phyloP scores from a whole-genome alignment of 1,140 invertebrate genomes.

The Callitettix versicolor region DNA sequence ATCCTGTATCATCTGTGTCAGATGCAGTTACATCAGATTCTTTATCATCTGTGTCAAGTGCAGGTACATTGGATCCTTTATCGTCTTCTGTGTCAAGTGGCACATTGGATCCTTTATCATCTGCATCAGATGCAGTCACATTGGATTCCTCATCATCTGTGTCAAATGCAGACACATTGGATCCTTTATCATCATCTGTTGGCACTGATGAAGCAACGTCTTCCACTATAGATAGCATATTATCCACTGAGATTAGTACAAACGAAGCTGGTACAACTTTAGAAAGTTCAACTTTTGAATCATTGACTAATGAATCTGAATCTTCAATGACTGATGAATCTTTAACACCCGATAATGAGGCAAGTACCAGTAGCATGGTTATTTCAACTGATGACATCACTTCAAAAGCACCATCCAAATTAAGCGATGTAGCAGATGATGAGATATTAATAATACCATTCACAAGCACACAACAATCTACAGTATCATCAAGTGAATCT shows the following conservation, averaged over 20 bases:
- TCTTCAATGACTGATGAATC: not conserved
- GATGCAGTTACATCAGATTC: not conserved
- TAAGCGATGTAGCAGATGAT: not conserved
- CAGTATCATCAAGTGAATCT: conserved; percentile 17
- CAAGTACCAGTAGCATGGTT: not conserved
- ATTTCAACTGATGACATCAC: not conserved
- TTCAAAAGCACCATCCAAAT: not conserved
- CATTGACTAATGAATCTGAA: not conserved
- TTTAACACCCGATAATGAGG: not conserved
- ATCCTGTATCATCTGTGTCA: not conserved
- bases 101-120: not conserved
- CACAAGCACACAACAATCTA: conserved; percentile 4
- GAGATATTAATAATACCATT: not conserved
- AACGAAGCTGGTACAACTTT: not conserved
- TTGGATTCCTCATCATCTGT: not conserved
- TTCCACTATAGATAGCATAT: too few species aligned
- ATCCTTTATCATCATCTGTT: not conserved
- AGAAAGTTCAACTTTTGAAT: not conserved
- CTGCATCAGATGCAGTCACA: not conserved
- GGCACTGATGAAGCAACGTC: too few species aligned
- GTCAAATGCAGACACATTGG: not conserved
- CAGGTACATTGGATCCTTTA: not conserved
- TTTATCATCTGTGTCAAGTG: not conserved
- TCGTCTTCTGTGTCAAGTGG: not conserved
- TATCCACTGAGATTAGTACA: too few species aligned